Percentiles rank a stretch among this genome's conserved stretches.
phyloP scores from a whole-genome alignment of 2,797 vertebrate species.

The Alosa sapidissima region DNA sequence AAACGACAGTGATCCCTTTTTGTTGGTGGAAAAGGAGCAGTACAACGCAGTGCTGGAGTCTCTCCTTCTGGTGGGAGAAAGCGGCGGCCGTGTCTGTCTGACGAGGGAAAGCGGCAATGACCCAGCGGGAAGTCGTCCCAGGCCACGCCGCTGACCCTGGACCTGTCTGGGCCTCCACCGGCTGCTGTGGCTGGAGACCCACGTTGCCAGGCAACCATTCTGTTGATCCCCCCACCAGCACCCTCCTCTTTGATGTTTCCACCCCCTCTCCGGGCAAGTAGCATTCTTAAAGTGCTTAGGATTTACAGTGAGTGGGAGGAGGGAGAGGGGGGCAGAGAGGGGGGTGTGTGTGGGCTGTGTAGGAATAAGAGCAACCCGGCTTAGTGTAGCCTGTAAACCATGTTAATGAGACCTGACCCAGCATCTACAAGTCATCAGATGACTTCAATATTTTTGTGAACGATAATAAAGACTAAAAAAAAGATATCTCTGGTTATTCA shows the following conservation, averaged over 20 bases:
- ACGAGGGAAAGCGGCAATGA: background rate
- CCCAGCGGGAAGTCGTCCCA: conserved; percentile 17
- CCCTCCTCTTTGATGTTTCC: conserved; percentile 36
- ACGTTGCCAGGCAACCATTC: conserved; percentile 51
- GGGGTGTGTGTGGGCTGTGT: background rate
- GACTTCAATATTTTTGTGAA: background rate
- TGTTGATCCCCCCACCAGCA: conserved; percentile 42
- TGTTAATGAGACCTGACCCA: conserved; percentile 10
- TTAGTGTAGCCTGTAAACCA: conserved; percentile 11
- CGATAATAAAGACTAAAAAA: conserved; percentile 7
- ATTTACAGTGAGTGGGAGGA: conserved; percentile 48
- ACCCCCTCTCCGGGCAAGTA: conserved; percentile 40
- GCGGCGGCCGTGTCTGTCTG: background rate
- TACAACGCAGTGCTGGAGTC: background rate
- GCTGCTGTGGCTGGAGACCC: conserved; percentile 39
- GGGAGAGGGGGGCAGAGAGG: background rate
- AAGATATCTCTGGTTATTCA: background rate
- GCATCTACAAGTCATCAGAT: background rate
- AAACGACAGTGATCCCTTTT: background rate
- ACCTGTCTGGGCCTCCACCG: conserved; percentile 41
- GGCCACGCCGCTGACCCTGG: conserved; percentile 41
- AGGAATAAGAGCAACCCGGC: background rate
- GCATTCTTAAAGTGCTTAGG: conserved; percentile 58
- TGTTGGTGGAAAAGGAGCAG: background rate
- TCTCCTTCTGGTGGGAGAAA: background rate